Evolutionary conservation across 1,140 invertebrate genomes (phyloP), one percentile per base, ranked within the genome.

Genomic region (Apis dorsata): DNA sequence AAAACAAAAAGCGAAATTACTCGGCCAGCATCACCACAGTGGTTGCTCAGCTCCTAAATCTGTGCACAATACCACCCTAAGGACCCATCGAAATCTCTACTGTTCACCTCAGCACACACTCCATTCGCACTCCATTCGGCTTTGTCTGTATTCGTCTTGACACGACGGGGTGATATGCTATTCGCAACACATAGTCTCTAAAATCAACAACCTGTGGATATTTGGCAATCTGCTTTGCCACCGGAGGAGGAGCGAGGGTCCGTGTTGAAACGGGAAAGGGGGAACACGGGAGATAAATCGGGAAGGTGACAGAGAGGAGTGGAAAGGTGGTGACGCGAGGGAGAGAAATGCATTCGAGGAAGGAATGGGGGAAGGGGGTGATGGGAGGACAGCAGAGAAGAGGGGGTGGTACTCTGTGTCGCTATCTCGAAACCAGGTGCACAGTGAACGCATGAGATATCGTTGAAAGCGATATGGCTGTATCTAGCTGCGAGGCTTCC

Each of bases 121-220:
- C 57, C 34, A 83, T 83, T 69, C 28, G 19, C 70, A 49, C 68
- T 74, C 44, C 28, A 51, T 34, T 21, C 63, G 9, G 51, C 28
- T 57, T 87, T 13, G 80, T 79, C 49, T 65, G 57, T 69, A 66
- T 21, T 81, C 73, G 69, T 62, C 85, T 87, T 85, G 81, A 89
- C 87, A 83, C 80, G 74, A 44, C 85, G 85, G 71, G 59, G 60
- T 17, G 79, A 73, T 72, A 81, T 62, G 69, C 81, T 84, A 85
- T 88, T 63, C 66, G 69, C 85, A 78, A 78, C 87, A 87, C 81
- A 88, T 81, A 90, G 87, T 83, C 79, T 82, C 85, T 74, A 92
- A 92, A 92, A 93, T 90, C 91, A 93, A 92, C 92, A 93, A 92
- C 92, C 92, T 93, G 92, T 92, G 92, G 92, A 93, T 93, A 93